phyloP scores from a whole-genome alignment of 2,113 vertebrate genomes.

The Agelaius tricolor region DNA sequence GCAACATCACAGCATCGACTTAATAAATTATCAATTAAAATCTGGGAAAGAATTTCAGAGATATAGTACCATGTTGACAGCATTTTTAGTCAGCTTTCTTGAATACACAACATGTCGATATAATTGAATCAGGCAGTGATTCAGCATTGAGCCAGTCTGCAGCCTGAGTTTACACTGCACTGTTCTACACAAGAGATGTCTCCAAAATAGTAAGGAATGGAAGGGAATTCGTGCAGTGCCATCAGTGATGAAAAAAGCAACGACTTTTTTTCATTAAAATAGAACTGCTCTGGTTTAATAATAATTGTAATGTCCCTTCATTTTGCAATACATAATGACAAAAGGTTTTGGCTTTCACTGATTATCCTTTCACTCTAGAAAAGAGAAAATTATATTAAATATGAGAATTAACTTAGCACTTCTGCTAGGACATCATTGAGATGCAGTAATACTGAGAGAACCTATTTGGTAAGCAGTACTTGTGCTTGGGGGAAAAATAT shows the following conservation, averaged over 20 bases:
- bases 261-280: not conserved
- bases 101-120: not conserved
- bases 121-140: not conserved
- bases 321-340: not conserved
- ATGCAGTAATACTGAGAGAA: not conserved
- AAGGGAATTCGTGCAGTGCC: not conserved
- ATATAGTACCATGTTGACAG: not conserved
- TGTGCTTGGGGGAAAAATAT: not conserved
- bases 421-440: not conserved
- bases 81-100: not conserved
- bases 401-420: not conserved
- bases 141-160: not conserved
- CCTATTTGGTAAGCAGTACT: not conserved
- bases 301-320: not conserved
- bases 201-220: not conserved
- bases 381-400: not conserved
- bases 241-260: not conserved
- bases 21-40: conserved; percentile 11
- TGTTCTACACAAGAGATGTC: not conserved
- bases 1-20: not conserved
- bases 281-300: not conserved
- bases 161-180: not conserved
- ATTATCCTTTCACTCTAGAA: not conserved
- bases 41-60: not conserved
- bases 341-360: not conserved